Evolutionary conservation across 2,113 vertebrate species (phyloP).

Genomic region (Platycercus adscitus): DNA sequence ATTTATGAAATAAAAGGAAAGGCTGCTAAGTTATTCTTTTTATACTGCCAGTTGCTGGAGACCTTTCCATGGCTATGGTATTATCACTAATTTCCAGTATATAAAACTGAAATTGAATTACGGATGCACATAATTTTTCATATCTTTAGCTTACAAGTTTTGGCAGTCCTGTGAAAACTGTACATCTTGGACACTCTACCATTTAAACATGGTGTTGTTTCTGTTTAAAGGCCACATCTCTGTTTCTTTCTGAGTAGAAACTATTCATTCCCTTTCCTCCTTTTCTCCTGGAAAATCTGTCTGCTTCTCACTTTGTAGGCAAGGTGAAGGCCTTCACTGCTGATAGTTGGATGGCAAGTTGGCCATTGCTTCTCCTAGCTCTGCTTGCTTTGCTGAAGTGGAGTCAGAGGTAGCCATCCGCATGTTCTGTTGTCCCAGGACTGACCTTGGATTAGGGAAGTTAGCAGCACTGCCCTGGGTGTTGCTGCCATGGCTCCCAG

Average conservation of each 20-base stretch:
- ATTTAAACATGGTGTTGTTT: not conserved
- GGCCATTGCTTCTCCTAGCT: not conserved
- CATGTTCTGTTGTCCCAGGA: not conserved
- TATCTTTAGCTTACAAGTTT: slow-evolving; percentile 33
- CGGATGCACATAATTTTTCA: slow-evolving; percentile 4
- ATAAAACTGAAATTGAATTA: slow-evolving; percentile 36
- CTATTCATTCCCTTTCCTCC: not conserved
- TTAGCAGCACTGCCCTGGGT: not conserved
- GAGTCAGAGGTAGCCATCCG: not conserved
- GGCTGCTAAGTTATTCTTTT: not conserved
- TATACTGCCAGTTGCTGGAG: not conserved
- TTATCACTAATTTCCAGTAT: slow-evolving; percentile 39
- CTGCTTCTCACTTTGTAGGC: not conserved
- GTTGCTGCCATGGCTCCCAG: rapidly evolving
- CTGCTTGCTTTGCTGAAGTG: not conserved
- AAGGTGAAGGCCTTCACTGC: not conserved
- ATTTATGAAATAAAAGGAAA: not conserved
- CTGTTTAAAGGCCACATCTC: not conserved
- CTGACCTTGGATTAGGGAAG: rapidly evolving
- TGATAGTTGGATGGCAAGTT: not conserved
- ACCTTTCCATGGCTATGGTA: not conserved
- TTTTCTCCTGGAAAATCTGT: not conserved
- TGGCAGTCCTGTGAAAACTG: slow-evolving; percentile 20
- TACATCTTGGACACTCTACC: not conserved
- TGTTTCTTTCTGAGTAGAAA: not conserved